These are phyloP conservation scores for Oeneis ivallda DNA, from an alignment of 2,888 invertebrate genomes.

Conservation along the genomic window DNA sequence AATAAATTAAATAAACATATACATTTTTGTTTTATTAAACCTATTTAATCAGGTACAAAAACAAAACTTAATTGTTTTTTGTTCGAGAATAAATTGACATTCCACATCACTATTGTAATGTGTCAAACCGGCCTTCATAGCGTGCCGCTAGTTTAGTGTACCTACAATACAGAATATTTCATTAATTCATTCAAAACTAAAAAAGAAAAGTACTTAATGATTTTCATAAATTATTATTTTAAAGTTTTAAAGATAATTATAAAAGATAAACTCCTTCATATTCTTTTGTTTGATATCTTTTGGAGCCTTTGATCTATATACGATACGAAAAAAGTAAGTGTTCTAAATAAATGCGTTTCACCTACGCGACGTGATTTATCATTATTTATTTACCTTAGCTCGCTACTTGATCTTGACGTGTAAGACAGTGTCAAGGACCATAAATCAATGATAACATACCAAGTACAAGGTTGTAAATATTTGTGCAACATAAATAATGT, in stretches of 20 bases:
- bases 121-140: no score
- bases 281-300: neutral
- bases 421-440: conserved; percentile 16
- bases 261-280: neutral
- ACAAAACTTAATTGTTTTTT: no score
- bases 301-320: neutral
- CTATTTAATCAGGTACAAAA: no score
- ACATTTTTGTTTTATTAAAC: no score
- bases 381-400: conserved; percentile 1
- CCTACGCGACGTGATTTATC: conserved; percentile 6
- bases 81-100: no score
- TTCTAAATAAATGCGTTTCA: neutral
- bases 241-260: neutral
- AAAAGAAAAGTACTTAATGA: no score
- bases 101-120: no score
- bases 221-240: neutral
- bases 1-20: no score
- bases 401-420: conserved; percentile 13
- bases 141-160: no score
- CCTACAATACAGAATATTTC: no score
- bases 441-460: conserved; percentile 11
- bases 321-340: conserved; percentile 3
- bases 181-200: no score
- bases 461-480: conserved; percentile 15
- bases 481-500: neutral